A percentile compares a stretch with the other conserved stretches of the same genome.
Conservation (phyloP, 2,888 invertebrate genomes). For the Callosobruchus maculatus region DNA sequence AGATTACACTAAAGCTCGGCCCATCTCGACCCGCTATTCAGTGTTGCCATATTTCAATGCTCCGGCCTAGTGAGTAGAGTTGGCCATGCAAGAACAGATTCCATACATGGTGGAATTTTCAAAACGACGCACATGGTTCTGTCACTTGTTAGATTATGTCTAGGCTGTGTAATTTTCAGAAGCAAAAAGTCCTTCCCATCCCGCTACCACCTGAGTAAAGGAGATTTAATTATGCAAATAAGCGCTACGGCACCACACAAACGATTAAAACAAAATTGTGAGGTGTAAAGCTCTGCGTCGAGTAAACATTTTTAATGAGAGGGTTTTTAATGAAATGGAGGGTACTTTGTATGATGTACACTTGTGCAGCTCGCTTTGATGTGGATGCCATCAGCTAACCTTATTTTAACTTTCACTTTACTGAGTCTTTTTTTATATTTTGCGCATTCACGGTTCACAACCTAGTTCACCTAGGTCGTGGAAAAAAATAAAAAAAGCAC, state of each 20-base stretch:
- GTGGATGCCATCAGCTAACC: not conserved
- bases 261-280: not conserved
- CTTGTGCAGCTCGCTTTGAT: too few species aligned
- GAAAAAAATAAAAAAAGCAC: too few species aligned
- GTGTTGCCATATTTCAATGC: too few species aligned
- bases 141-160: too few species aligned
- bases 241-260: not conserved
- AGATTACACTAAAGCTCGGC: too few species aligned
- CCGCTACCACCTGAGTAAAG: not conserved
- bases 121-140: too few species aligned
- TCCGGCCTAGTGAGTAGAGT: too few species aligned
- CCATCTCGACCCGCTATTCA: too few species aligned
- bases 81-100: too few species aligned
- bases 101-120: too few species aligned
- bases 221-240: not conserved
- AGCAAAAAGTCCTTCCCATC: not conserved
- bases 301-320: not conserved
- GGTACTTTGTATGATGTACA: not conserved
- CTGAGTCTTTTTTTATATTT: not conserved
- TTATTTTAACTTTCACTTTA: not conserved
- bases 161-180: not conserved
- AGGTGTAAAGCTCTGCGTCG: not conserved
- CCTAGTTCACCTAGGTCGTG: too few species aligned
- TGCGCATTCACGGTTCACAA: too few species aligned
- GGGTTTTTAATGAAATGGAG: not conserved